Evolutionary conservation across 23 tunicate genomes (phyloP), one percentile per base, ranked within the genome.

Genomic region (Aplidium turbinatum): DNA sequence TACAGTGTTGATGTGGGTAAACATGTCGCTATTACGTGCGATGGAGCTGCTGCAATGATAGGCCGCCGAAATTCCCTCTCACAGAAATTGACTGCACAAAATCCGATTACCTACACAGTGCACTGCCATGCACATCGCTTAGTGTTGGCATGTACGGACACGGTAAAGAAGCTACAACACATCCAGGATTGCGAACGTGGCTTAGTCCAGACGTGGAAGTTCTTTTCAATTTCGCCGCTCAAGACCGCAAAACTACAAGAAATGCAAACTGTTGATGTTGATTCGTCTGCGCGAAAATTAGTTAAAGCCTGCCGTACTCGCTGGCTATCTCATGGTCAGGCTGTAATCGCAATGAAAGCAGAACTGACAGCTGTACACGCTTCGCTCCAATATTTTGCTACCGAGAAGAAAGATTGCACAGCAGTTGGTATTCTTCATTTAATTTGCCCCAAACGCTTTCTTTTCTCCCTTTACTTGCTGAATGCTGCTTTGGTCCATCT

Each of bases 241-340:
- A 66, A 66, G 28, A 66, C 73, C 18, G 73, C 73, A 30, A 66
- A 66, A 66, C 22, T 66, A 39, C 36, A 66, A 39, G 52, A 66
- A 66, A 33, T 66, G 25, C 73, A 35, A 66, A 52, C 73, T 66
- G 51, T 52, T 35, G 52, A 38, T 38, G 73, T 66, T 66, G 73
- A 66, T 4, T 66, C 73, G 16, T 27, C 73, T 35, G 30, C 22
- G 22, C 25, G 73, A 66, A 66, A 66, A 39, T 66, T 66, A 13
- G 52, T 66, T 66, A 66, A 66, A 66, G 73, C 73, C 30, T 66
- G 73, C 30, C 73, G 52, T 38, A 66, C 52, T 39, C 73, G 52
- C 38, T 66, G 73, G 73, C 73, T 66, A 66, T 66, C 73, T 36
- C 73, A 66, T 66, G 73, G 73, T 66, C 51, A 66, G 38, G 73